Evolutionary conservation across 2,113 vertebrate genomes (phyloP), one percentile per base, ranked within the genome.

Genomic region (Oriolus oriolus): DNA sequence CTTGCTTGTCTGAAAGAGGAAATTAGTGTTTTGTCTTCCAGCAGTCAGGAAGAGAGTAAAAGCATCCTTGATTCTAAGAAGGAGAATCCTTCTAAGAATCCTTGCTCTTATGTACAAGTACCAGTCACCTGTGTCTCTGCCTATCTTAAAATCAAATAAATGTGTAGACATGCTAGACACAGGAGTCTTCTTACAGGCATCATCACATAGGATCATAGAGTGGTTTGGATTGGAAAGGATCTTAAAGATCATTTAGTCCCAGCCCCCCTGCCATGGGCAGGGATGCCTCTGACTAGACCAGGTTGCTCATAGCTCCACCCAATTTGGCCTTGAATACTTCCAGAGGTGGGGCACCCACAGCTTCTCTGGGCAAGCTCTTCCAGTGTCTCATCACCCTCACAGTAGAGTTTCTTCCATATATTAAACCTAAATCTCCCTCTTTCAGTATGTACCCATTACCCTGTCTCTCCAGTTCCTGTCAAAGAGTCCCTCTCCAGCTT

Each of bases 231-330:
- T 85, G 52, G 44, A 85, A 65, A 37, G 26, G 11, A 35, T 9
- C 37, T 78, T 71, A 54, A 45, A 59, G 33, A 19, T 59, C 28
- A 31, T 59, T 60, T 69, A 20, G 14, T 63, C 11, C 31, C 41
- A 63, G 1, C 6, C 2, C 4, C 2, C 3, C n/a, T n/a, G 26
- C 42, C 6, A 6, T 50, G 19, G 27, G 35, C 35, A 49, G 35
- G 8, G 31, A 64, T 13, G n/a, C 5, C 24, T 78, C 39, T 23
- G 28, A 45, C 13, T 39, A 26, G 37, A 64, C 28, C 23, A 26
- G 9, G 9, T 30, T 64, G 7, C 28, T 71, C 20, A 17, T 13
- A 57, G 7, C 5, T 14, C 31, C 16, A 9, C 78, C 37, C 42
- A 50, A 3, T 27, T 44, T 78, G 20, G 16, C 33, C 37, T 52